A percentile compares a stretch with the other conserved stretches of the same genome.
Evolutionary conservation across 2,113 vertebrate species (phyloP).

Genomic region (Dipodomys stephensi): DNA sequence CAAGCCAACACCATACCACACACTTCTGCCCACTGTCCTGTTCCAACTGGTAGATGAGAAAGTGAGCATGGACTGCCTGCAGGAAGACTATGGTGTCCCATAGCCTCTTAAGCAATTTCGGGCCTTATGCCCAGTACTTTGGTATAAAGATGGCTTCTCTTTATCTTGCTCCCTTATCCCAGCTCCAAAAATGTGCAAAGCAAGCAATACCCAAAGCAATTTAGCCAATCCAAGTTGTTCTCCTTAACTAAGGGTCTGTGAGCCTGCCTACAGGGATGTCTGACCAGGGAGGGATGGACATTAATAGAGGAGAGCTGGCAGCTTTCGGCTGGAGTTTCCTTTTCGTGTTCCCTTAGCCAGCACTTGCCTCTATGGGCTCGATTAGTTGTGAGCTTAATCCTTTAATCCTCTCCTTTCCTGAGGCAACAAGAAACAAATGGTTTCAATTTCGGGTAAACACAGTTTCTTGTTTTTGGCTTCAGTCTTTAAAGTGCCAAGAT

Average conservation of each 20-base stretch:
- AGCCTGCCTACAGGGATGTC: neutral
- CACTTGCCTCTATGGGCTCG: neutral
- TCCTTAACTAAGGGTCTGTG: neutral
- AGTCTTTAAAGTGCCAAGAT: slow-evolving; percentile 1
- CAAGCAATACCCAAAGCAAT: neutral
- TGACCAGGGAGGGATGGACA: neutral
- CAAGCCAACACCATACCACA: accelerated
- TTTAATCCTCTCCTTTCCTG: slow-evolving; percentile 13
- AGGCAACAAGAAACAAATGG: slow-evolving; percentile 40
- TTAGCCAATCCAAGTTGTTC: neutral
- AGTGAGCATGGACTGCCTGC: neutral
- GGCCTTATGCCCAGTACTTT: neutral
- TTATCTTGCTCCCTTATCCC: neutral
- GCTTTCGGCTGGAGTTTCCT: slow-evolving; percentile 14
- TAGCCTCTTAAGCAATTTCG: neutral
- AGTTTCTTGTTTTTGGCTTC: slow-evolving; percentile 2
- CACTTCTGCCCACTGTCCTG: accelerated
- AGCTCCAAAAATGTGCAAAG: neutral
- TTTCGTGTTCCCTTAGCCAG: neutral
- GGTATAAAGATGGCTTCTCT: neutral
- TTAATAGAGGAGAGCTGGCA: neutral
- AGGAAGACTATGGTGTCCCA: neutral
- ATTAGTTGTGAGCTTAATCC: neutral
- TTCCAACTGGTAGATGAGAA: accelerated
- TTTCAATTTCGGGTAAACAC: slow-evolving; percentile 7